These are phyloP conservation scores for Apus apus DNA, from an alignment of 2,113 vertebrate genomes.

Conservation along the genomic window DNA sequence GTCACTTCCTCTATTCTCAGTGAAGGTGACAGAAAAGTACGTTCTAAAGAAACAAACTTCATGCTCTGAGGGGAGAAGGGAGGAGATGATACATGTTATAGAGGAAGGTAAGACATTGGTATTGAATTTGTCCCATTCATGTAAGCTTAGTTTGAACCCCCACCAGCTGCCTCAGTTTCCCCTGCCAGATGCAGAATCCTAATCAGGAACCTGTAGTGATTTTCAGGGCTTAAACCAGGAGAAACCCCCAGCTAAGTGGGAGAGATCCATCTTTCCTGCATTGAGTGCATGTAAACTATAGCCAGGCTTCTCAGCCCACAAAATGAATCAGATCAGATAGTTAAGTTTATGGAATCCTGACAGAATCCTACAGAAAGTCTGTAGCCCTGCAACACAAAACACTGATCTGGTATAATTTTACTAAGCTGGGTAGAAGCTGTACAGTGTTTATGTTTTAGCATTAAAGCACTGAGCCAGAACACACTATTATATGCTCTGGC, in stretches of 20 bases:
- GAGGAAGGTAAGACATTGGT: constrained; percentile 1
- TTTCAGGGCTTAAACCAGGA: neutral
- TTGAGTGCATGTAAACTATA: neutral
- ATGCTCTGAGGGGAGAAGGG: neutral
- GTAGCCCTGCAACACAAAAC: neutral
- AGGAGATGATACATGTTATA: constrained; percentile 4
- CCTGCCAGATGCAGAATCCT: constrained; percentile 17
- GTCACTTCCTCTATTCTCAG: constrained; percentile 50
- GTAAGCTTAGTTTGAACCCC: neutral
- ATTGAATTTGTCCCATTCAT: constrained; percentile 2
- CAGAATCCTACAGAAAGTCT: neutral
- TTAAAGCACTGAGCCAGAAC: neutral
- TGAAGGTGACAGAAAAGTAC: constrained; percentile 23
- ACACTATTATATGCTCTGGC: neutral
- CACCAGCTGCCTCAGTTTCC: neutral
- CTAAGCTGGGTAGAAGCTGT: neutral
- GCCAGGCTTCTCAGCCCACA: neutral
- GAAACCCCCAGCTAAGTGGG: neutral
- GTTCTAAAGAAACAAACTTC: constrained; percentile 12
- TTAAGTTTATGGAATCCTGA: neutral
- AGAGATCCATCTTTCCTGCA: neutral
- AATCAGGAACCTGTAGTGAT: neutral
- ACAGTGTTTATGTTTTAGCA: neutral
- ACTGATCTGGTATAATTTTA: neutral
- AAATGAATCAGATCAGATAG: neutral